These are phyloP conservation scores for Centroberyx gerrardi DNA, from an alignment of 2,797 vertebrate species.

Conservation along the genomic window DNA sequence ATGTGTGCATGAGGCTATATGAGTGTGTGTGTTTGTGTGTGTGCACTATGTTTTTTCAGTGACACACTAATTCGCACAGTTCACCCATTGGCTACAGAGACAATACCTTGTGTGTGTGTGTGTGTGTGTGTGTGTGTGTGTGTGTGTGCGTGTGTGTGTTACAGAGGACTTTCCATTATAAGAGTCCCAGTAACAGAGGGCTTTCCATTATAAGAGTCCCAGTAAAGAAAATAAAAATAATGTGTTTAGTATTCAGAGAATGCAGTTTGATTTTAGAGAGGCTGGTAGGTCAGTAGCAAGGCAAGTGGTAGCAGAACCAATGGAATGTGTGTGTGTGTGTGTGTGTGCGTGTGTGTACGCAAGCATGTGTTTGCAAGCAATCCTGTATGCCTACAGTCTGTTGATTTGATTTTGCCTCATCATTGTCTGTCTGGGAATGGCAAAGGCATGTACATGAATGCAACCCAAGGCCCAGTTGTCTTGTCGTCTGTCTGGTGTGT, in stretches of 20 bases:
- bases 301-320: background rate
- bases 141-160: background rate
- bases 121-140: background rate
- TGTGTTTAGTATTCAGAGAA: slow-evolving; percentile 21
- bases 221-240: background rate
- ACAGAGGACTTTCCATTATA: background rate
- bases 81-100: no score
- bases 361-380: slow-evolving; percentile 28
- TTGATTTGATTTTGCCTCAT: slow-evolving; percentile 47
- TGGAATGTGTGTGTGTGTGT: background rate
- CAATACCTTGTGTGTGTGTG: slow-evolving; percentile 5
- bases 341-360: background rate
- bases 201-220: background rate
- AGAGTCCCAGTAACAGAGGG: background rate
- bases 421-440: slow-evolving; percentile 70
- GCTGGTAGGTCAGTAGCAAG: slow-evolving; percentile 5
- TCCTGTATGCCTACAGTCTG: slow-evolving; percentile 6
- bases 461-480: slow-evolving; percentile 65
- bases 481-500: slow-evolving; percentile 57
- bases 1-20: no score
- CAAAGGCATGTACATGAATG: slow-evolving; percentile 58
- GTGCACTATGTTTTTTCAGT: no score
- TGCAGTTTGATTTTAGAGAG: slow-evolving; percentile 21
- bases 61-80: no score
- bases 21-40: no score